Conservation (phyloP, 2,113 vertebrate genomes). For the Melanostigma gelatinosum region DNA sequence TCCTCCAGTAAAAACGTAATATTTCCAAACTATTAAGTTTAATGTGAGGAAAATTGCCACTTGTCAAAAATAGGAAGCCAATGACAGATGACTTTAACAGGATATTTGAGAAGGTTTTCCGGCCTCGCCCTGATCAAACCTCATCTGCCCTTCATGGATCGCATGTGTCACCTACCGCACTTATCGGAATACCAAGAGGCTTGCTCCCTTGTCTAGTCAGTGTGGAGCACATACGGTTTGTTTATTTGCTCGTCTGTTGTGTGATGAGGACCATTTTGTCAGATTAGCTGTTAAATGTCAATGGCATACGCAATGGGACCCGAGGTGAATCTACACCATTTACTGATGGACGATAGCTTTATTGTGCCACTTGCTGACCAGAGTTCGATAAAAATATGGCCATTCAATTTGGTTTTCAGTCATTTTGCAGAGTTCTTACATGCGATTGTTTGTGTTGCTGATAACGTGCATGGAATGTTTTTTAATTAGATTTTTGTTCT, state of each 20-base stretch:
- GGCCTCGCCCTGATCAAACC: neutral
- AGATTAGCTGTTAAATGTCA: constrained; percentile 64
- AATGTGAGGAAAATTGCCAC: constrained; percentile 37
- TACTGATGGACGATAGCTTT: constrained; percentile 1
- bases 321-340: constrained; percentile 28
- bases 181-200: constrained; percentile 35
- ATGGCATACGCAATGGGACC: neutral
- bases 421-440: neutral
- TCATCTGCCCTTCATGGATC: constrained; percentile 19
- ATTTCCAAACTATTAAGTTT: constrained; percentile 51
- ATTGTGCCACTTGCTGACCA: constrained; percentile 2
- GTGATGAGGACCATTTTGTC: constrained; percentile 28
- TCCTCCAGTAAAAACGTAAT: constrained; percentile 47
- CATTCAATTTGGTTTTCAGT: constrained; percentile 1
- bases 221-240: constrained; percentile 9
- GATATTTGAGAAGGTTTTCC: constrained; percentile 20
- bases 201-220: constrained; percentile 22
- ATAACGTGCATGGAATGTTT: neutral
- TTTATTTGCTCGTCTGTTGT: constrained; percentile 39
- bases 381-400: neutral
- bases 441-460: neutral
- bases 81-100: constrained; percentile 25
- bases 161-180: constrained; percentile 24
- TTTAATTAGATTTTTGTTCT: neutral
- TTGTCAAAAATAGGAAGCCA: constrained; percentile 26